Evolutionary conservation across 1,140 invertebrate species (phyloP).

Genomic region (Tyrophagus putrescentiae): DNA sequence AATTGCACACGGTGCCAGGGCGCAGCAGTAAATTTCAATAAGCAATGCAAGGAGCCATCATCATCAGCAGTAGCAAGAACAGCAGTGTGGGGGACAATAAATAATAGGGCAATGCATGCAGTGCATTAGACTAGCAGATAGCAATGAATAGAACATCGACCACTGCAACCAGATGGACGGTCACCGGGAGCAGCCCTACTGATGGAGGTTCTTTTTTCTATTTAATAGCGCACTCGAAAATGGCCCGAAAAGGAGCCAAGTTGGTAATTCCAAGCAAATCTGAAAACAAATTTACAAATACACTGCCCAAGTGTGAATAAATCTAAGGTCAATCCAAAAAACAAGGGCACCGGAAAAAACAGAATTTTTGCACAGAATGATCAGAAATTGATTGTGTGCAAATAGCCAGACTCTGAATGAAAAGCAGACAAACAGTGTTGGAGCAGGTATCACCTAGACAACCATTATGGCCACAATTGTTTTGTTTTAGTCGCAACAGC

Average conservation of each 20-base stretch:
- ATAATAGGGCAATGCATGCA: slow-evolving; percentile 5
- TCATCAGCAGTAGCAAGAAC: neutral
- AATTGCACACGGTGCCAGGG: neutral
- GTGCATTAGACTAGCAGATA: neutral
- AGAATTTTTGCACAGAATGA: no score
- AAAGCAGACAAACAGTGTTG: neutral
- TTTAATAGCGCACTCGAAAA: neutral
- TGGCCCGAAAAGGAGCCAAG: neutral
- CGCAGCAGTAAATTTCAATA: slow-evolving; percentile 4
- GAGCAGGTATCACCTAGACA: neutral
- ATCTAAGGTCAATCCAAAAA: neutral
- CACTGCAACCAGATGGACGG: no score
- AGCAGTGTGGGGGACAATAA: slow-evolving; percentile 4
- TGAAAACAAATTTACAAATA: neutral
- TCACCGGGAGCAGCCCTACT: no score
- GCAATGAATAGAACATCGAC: slow-evolving; percentile 8
- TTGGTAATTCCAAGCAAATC: neutral
- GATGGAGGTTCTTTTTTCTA: no score
- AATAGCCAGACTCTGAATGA: neutral
- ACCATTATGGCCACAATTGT: neutral
- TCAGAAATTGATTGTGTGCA: slow-evolving; percentile 4
- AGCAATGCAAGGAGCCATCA: neutral
- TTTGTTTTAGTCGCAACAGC: neutral
- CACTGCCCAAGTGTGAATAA: neutral
- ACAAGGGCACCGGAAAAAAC: no score